Percentiles rank a stretch among this genome's conserved stretches.
Evolutionary conservation across 2,888 invertebrate species (phyloP).

Genomic region (Sceliomorpha sp.): DNA sequence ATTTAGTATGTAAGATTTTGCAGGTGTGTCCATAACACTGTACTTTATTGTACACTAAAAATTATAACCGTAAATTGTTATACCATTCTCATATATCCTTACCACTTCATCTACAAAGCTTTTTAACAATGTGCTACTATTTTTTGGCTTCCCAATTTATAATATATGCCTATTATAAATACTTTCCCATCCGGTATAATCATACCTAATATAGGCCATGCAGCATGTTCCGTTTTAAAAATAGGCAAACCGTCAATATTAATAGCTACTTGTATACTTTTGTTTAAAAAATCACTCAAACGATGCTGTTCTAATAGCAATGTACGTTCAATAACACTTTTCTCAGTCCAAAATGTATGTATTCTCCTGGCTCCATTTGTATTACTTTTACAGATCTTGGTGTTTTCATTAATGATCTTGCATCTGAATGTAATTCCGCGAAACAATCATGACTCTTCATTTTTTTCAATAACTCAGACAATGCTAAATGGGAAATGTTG

Average conservation of each 20-base stretch:
- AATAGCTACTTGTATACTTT: slow-evolving; percentile 19
- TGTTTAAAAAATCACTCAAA: slow-evolving; percentile 5
- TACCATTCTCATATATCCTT: slow-evolving; percentile 30
- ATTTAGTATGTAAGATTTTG: slow-evolving; percentile 51
- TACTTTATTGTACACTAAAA: slow-evolving; percentile 33
- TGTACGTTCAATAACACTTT: slow-evolving; percentile 20
- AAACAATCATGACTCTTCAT: too few relatives aligned
- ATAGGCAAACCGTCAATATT: slow-evolving; percentile 52
- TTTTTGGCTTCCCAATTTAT: slow-evolving; percentile 53
- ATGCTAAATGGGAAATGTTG: too few relatives aligned
- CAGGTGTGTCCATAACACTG: slow-evolving; percentile 57
- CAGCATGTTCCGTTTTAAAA: slow-evolving; percentile 48
- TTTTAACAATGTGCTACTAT: slow-evolving; percentile 31
- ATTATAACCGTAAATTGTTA: slow-evolving; percentile 19
- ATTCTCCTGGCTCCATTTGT: too few relatives aligned
- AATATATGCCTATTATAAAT: slow-evolving; percentile 55
- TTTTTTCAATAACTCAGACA: too few relatives aligned
- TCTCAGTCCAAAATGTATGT: slow-evolving; percentile 19
- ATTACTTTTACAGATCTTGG: too few relatives aligned
- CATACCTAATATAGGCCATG: slow-evolving; percentile 58
- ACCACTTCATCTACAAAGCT: slow-evolving; percentile 49
- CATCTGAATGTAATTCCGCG: too few relatives aligned
- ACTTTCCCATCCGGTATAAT: slow-evolving; percentile 43
- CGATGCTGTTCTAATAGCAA: background rate
- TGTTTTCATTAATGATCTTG: too few relatives aligned